A percentile compares a stretch with the other conserved stretches of the same genome.
phyloP scores from a whole-genome alignment of 2,888 invertebrate genomes.

The Zygogramma bicolorata region DNA sequence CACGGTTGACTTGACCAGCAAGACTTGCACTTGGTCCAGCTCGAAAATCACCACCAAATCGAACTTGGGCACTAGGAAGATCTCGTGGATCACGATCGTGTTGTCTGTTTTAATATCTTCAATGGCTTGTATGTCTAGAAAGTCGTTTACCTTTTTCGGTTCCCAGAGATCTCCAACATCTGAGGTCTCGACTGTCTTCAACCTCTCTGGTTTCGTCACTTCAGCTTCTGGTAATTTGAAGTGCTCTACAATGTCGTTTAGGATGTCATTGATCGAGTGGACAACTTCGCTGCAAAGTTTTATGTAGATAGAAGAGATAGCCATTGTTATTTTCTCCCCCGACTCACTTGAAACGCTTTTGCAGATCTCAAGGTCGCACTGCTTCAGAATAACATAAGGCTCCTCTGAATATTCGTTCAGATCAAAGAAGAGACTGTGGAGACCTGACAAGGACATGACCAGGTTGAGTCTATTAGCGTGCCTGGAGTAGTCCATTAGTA shows the following conservation, averaged over 20 bases:
- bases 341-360: slow-evolving; percentile 75
- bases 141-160: slow-evolving; percentile 73
- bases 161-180: slow-evolving; percentile 77
- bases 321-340: slow-evolving; percentile 75
- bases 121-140: slow-evolving; percentile 36
- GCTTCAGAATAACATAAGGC: slow-evolving; percentile 74
- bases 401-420: slow-evolving; percentile 59
- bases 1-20: slow-evolving; percentile 70
- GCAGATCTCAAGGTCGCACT: slow-evolving; percentile 79
- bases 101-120: slow-evolving; percentile 40
- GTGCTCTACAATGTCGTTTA: slow-evolving; percentile 65
- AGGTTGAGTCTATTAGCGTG: slow-evolving; percentile 76
- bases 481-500: slow-evolving; percentile 77
- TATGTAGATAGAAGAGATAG: slow-evolving; percentile 77
- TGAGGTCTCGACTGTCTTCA: slow-evolving; percentile 33
- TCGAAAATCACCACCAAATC: slow-evolving; percentile 76
- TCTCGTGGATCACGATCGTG: slow-evolving; percentile 37
- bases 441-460: slow-evolving; percentile 72
- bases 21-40: slow-evolving; percentile 72
- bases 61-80: slow-evolving; percentile 65
- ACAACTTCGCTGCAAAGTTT: slow-evolving; percentile 81
- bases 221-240: slow-evolving; percentile 63
- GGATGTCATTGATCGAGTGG: slow-evolving; percentile 75
- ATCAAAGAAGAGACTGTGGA: slow-evolving; percentile 69
- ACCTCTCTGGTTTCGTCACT: slow-evolving; percentile 36